Percentiles rank a stretch among this genome's conserved stretches.
phyloP scores from a whole-genome alignment of 2,797 vertebrate genomes.

The Glossophaga mutica region DNA sequence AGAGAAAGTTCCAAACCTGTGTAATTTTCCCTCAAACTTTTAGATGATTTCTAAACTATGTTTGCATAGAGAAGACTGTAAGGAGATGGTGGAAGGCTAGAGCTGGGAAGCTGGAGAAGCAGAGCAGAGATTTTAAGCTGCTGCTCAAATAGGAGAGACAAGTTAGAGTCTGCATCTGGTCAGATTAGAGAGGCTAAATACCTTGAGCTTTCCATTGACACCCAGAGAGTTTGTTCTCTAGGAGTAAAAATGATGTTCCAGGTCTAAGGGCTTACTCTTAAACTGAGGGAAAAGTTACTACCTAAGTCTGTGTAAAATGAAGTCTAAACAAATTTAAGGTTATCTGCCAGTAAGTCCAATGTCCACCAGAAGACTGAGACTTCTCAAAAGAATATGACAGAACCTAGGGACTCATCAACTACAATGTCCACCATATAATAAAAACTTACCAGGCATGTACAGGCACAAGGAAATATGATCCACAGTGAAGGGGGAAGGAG shows the following conservation, averaged over 20 bases:
- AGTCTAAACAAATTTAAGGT: not conserved
- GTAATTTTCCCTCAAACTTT: not conserved
- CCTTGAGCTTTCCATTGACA: not conserved
- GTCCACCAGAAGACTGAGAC: not conserved
- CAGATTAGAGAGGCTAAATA: not conserved
- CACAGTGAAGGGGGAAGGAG: not conserved
- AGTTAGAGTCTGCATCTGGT: not conserved
- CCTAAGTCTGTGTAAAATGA: not conserved
- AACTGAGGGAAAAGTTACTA: not conserved
- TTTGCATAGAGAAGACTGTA: not conserved
- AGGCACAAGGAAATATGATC: not conserved
- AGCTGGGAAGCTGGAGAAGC: not conserved
- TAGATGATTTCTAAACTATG: not conserved
- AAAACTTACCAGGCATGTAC: not conserved
- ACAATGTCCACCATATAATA: not conserved
- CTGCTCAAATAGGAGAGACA: not conserved
- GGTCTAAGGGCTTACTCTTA: not conserved
- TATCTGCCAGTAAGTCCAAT: not conserved
- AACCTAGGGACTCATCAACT: not conserved
- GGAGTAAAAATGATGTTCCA: not conserved
- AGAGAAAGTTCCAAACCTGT: not conserved
- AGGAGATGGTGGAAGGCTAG: not conserved
- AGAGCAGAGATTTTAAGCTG: not conserved
- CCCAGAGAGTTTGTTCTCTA: not conserved
- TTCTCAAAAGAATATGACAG: not conserved